Conservation (phyloP, 2,888 invertebrate species). For the Pimpla rufipes region DNA sequence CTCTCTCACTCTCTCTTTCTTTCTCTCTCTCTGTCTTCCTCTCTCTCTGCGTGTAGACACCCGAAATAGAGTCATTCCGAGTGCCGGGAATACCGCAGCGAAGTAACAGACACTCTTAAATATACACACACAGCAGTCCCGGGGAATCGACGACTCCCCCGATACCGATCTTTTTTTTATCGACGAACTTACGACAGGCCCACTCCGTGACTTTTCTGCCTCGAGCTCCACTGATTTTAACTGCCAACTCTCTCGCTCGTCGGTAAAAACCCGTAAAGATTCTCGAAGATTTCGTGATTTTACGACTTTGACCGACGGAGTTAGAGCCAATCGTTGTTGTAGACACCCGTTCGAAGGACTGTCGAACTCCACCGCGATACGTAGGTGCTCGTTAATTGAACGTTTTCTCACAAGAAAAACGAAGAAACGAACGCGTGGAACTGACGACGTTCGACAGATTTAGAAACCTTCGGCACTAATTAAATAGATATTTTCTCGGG, state of each 20-base stretch:
- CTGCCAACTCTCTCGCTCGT: slow-evolving; percentile 72
- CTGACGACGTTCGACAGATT: background rate
- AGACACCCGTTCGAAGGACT: slow-evolving; percentile 71
- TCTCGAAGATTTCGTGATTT: slow-evolving; percentile 77
- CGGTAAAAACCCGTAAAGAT: slow-evolving; percentile 76
- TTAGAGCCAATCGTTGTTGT: slow-evolving; percentile 70
- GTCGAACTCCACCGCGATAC: slow-evolving; percentile 78
- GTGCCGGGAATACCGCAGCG: slow-evolving; percentile 77
- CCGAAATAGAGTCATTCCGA: slow-evolving; percentile 82
- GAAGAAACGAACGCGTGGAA: slow-evolving; percentile 15
- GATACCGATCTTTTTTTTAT: slow-evolving; percentile 84
- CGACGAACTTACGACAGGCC: slow-evolving; percentile 77
- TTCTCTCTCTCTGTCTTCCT: slow-evolving; percentile 35
- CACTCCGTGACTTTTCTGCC: slow-evolving; percentile 53
- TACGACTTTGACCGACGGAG: slow-evolving; percentile 72
- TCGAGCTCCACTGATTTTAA: slow-evolving; percentile 68
- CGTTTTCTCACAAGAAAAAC: slow-evolving; percentile 80
- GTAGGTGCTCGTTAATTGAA: slow-evolving; percentile 78
- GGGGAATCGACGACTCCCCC: slow-evolving; percentile 77
- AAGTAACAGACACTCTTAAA: slow-evolving; percentile 55
- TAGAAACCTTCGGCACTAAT: background rate
- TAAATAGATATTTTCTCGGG: no score
- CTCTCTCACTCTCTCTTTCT: slow-evolving; percentile 25
- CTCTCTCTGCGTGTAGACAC: slow-evolving; percentile 71
- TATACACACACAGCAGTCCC: slow-evolving; percentile 32